A percentile compares a stretch with the other conserved stretches of the same genome.
phyloP scores from a whole-genome alignment of 2,797 vertebrate species.

The Phalanger gymnotis region DNA sequence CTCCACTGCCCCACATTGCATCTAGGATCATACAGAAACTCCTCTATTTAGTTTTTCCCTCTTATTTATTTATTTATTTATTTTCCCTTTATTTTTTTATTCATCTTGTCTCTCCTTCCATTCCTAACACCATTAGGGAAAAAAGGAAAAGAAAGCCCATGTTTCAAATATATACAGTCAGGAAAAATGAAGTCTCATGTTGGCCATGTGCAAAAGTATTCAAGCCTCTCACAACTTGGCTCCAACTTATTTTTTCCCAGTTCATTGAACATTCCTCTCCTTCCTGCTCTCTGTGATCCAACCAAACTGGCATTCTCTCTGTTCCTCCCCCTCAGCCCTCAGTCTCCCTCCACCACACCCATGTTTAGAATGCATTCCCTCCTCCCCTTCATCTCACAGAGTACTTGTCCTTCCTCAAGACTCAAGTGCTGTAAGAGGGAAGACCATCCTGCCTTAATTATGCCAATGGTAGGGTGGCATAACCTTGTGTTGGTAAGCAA shows the following conservation, averaged over 20 bases:
- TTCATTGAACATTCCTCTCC: not conserved
- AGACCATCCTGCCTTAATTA: not conserved
- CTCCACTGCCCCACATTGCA: not conserved
- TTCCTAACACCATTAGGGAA: not conserved
- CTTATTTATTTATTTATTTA: not conserved
- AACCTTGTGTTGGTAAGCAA: too few relatives aligned
- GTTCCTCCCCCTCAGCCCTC: not conserved
- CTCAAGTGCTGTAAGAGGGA: not conserved
- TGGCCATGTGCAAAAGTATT: not conserved
- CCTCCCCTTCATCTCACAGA: not conserved
- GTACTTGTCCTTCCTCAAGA: conserved; percentile 14
- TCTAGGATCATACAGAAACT: not conserved
- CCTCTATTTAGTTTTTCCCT: not conserved
- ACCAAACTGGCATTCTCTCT: not conserved
- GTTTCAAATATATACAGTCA: not conserved
- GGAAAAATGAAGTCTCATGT: not conserved
- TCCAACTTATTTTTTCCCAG: not conserved
- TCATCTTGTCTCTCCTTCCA: too few relatives aligned
- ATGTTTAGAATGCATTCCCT: not conserved
- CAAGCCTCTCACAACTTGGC: not conserved
- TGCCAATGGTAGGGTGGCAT: not conserved
- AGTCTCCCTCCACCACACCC: not conserved
- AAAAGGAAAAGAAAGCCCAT: not conserved
- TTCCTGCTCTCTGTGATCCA: not conserved
- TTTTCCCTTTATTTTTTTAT: not conserved